Conservation (phyloP, 1,140 invertebrate genomes). For the Drosophila ananassae region DNA sequence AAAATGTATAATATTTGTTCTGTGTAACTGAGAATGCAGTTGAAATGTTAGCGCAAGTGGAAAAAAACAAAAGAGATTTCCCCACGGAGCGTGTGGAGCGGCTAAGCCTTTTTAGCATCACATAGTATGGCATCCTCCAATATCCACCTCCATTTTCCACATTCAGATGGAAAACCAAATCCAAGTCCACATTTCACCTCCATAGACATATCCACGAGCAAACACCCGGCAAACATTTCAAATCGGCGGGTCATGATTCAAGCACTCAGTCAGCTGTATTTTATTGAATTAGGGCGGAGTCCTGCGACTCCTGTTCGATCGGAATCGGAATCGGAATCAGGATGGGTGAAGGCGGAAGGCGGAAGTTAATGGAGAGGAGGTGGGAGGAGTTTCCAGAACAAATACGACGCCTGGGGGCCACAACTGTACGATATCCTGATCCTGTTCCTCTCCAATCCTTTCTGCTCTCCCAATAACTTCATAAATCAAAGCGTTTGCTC, state of each 20-base stretch:
- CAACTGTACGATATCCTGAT: slow-evolving; percentile 27
- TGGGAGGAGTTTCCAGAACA: slow-evolving; percentile 30
- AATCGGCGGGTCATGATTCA: slow-evolving; percentile 79
- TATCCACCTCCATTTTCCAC: not conserved
- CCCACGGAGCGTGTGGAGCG: slow-evolving; percentile 65
- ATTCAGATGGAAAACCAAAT: not conserved
- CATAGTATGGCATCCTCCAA: not conserved
- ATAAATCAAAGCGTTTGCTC: slow-evolving; percentile 81
- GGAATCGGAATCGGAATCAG: slow-evolving; percentile 8
- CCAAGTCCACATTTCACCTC: slow-evolving; percentile 3
- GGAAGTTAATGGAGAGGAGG: too few species aligned
- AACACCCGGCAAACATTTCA: slow-evolving; percentile 67
- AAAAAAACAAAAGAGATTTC: slow-evolving; percentile 78
- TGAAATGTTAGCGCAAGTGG: slow-evolving; percentile 36
- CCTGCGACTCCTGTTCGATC: slow-evolving; percentile 30
- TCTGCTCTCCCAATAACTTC: slow-evolving; percentile 58
- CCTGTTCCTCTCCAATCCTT: not conserved
- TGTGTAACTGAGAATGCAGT: not conserved
- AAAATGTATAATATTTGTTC: not conserved
- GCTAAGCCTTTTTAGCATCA: slow-evolving; percentile 40
- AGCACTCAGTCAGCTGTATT: slow-evolving; percentile 81
- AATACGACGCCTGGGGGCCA: slow-evolving; percentile 62
- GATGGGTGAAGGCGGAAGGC: too few species aligned
- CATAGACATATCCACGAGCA: slow-evolving; percentile 3
- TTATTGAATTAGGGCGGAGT: slow-evolving; percentile 73